Conservation (phyloP, 2,797 vertebrate genomes). For the Discoglossus pictus region DNA sequence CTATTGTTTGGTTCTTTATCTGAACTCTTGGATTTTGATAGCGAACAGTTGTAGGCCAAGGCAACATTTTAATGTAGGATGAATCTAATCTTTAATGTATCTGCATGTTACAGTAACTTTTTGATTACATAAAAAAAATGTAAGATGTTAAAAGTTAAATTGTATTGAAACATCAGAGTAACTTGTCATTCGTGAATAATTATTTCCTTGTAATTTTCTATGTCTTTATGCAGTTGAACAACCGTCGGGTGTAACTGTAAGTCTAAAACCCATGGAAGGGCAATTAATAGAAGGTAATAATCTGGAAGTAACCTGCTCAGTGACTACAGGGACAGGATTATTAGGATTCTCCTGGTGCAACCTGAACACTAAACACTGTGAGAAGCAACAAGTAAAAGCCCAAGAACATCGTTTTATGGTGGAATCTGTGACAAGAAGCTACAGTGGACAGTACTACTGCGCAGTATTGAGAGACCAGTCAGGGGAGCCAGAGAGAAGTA, state of each 20-base stretch:
- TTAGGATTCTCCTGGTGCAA: background rate
- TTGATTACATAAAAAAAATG: no score
- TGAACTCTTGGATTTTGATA: no score
- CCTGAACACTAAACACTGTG: background rate
- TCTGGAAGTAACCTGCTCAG: background rate
- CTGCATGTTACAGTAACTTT: no score
- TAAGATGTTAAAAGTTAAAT: no score
- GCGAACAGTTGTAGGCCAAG: no score
- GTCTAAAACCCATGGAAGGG: background rate
- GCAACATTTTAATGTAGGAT: no score
- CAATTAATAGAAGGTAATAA: background rate
- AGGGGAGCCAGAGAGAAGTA: background rate
- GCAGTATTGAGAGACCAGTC: background rate
- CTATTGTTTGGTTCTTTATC: no score
- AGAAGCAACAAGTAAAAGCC: background rate
- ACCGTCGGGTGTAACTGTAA: background rate
- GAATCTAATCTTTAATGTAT: no score
- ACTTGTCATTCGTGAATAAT: no score
- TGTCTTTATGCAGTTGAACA: background rate
- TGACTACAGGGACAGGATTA: background rate
- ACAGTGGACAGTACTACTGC: background rate
- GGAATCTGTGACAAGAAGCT: background rate
- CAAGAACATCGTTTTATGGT: background rate
- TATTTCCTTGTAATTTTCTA: background rate
- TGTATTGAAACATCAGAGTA: no score